Evolutionary conservation across 2,797 vertebrate species (phyloP).

Genomic region (Sebastes baramenuke): DNA sequence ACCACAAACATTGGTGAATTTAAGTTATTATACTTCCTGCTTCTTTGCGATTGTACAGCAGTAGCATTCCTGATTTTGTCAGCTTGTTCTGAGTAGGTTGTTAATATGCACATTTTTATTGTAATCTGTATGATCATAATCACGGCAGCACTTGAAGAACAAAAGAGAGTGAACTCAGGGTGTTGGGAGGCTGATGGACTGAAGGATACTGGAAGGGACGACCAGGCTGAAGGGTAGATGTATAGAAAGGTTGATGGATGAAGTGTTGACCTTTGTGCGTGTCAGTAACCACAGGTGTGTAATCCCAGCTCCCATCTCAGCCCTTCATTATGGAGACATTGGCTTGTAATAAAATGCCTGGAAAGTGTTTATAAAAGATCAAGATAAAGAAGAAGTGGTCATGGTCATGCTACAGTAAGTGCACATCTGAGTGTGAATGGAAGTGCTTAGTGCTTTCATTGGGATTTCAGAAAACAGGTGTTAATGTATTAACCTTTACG

Average conservation of each 20-base stretch:
- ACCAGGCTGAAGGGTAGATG: conserved; percentile 22
- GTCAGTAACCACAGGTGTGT: conserved; percentile 33
- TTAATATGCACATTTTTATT: not conserved
- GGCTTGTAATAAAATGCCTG: conserved; percentile 16
- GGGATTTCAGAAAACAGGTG: not conserved
- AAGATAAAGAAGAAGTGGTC: not conserved
- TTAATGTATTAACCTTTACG: not conserved
- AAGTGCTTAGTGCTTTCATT: not conserved
- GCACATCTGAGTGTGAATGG: not conserved
- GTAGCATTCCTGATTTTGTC: not conserved
- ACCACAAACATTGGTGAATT: not conserved
- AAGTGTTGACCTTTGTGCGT: conserved; percentile 59
- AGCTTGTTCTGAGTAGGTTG: not conserved
- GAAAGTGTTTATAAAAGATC: conserved; percentile 34
- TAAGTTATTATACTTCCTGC: not conserved
- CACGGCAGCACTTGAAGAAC: not conserved
- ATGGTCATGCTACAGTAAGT: not conserved
- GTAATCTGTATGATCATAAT: not conserved
- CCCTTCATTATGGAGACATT: conserved; percentile 42
- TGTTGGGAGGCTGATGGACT: conserved; percentile 9
- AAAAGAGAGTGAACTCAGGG: not conserved
- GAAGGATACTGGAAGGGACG: conserved; percentile 21
- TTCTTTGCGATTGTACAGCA: not conserved
- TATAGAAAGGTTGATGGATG: conserved; percentile 42
- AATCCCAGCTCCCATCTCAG: conserved; percentile 20